These are phyloP conservation scores for Odiellus spinosus DNA, from an alignment of 2,888 invertebrate species.

Conservation along the genomic window DNA sequence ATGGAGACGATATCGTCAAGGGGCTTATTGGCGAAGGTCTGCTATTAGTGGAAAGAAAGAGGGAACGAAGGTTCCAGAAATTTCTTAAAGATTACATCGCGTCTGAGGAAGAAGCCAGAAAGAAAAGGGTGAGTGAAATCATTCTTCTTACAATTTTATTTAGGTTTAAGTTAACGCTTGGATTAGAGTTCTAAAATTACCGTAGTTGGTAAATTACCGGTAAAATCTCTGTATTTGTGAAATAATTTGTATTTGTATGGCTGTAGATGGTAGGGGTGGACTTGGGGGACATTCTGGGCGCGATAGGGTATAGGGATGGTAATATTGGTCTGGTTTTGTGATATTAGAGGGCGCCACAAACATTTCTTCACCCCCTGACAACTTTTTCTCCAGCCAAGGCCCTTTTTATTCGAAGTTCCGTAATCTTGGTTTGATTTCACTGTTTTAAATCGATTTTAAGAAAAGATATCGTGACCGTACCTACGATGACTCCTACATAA, in stretches of 20 bases:
- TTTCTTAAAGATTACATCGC: conserved; percentile 63
- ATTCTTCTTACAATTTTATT: neutral
- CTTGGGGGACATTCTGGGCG: no score
- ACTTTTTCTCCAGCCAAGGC: no score
- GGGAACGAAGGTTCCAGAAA: conserved; percentile 62
- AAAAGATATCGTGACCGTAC: no score
- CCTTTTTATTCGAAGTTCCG: neutral
- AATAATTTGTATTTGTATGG: neutral
- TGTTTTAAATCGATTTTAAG: neutral
- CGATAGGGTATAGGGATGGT: no score
- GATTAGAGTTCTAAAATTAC: neutral
- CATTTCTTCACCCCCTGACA: no score
- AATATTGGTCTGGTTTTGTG: no score
- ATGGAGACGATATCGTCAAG: conserved; percentile 52
- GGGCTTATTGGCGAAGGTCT: conserved; percentile 70
- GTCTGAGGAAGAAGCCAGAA: conserved; percentile 73
- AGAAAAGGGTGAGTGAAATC: conserved; percentile 35
- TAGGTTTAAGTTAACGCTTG: conserved; percentile 1
- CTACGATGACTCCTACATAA: no score
- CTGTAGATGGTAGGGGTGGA: no score
- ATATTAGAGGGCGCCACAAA: no score
- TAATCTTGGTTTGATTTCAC: neutral
- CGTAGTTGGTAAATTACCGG: neutral
- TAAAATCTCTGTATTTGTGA: neutral
- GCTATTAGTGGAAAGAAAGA: conserved; percentile 56